Base-by-base conservation (phyloP, 2,888 invertebrate species). In the Saturnia pavonia region DNA sequence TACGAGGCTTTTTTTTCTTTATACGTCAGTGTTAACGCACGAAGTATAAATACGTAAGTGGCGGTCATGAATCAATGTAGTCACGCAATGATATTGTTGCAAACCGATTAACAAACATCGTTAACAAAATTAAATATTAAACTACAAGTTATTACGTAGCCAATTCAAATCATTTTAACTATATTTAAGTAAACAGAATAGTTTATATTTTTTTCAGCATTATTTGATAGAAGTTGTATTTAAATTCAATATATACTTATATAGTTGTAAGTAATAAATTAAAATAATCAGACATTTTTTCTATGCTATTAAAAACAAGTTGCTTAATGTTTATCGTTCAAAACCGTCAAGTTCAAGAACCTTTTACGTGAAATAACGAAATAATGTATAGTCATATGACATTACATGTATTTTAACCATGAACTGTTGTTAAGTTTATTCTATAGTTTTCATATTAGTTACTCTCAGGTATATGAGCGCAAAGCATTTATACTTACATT, bases 21-120 rank as follows among this genome's bases (percentile, higher is more conserved):
- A 22, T 76, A 79, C 81, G 82, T 82, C 78, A 79, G 68, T 73
- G 74, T 82, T 79, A 78, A 74, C 74, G 65, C 75, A 77, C 65
- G 65, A 63, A 70, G 73, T 75, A 74, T 76, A 72, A 78, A 75
- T 74, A 75, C 75, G 73, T 72, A 75, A 68, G 67, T 71, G 69
- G 66, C 69, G 69, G 67, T 72, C 71, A 71, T 74, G 73, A 72
- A 70, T 73, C 69, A 71, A 73, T 72, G 69, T 71, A 60, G 75
- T 76, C 74, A 81, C 75, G 77, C 74, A 72, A 76, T 63, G 45
- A 74, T 69, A 74, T 72, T 72, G 63, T 72, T 76, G 72, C 68
- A 65, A 65, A 65, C 65, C 65, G 73, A 74, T 72, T 71, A 60
- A 48, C 60, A 51, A 69, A 57, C 57, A 72, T 69, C 69, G 48